Evolutionary conservation across 2,113 vertebrate species (phyloP).

Genomic region (Aramus guarauna): DNA sequence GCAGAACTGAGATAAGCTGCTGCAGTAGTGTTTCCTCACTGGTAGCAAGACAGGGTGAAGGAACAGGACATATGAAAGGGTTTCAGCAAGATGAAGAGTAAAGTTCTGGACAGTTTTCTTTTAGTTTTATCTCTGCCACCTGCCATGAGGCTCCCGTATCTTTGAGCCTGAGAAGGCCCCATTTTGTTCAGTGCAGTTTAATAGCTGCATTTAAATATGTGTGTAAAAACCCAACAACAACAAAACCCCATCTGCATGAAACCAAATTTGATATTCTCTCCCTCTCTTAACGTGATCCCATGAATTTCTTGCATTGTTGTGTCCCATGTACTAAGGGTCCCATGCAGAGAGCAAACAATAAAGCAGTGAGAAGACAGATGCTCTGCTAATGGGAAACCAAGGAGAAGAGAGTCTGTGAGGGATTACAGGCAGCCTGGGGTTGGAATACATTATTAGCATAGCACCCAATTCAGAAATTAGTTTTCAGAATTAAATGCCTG

Average conservation of each 20-base stretch:
- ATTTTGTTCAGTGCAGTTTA: neutral
- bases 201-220: neutral
- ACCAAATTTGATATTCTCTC: slow-evolving; percentile 47
- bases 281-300: neutral
- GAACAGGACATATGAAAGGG: neutral
- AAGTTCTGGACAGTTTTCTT: neutral
- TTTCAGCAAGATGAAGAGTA: neutral
- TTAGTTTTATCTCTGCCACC: slow-evolving; percentile 4
- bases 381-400: slow-evolving; percentile 58
- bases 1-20: neutral
- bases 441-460: slow-evolving; percentile 53
- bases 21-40: neutral
- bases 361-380: slow-evolving; percentile 59
- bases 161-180: neutral
- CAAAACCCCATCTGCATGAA: slow-evolving; percentile 31
- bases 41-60: neutral
- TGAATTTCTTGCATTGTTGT: slow-evolving; percentile 57
- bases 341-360: slow-evolving; percentile 59
- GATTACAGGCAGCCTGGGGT: slow-evolving; percentile 61
- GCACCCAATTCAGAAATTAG: slow-evolving; percentile 62
- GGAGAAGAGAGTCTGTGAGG: slow-evolving; percentile 51
- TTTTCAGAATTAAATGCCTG: slow-evolving; percentile 53
- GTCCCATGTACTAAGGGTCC: slow-evolving; percentile 24
- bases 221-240: neutral
- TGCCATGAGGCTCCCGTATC: neutral